Evolutionary conservation across 2,113 vertebrate genomes (phyloP).

Genomic region (Cygnus buccinator): DNA sequence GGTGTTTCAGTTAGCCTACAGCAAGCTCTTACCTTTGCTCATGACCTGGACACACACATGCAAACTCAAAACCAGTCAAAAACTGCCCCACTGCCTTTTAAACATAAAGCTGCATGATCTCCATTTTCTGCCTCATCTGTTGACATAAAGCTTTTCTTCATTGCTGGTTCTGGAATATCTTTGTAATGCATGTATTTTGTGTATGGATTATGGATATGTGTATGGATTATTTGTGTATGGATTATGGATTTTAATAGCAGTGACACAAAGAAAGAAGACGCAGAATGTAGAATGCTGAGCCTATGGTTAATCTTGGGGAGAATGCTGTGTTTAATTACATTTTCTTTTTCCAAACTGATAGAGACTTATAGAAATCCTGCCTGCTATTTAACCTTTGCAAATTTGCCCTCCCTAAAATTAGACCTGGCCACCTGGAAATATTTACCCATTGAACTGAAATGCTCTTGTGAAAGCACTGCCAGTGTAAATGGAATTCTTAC

Average conservation of each 20-base stretch:
- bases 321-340: constrained; percentile 55
- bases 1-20: constrained; percentile 6
- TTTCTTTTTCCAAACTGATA: constrained; percentile 58
- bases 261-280: neutral
- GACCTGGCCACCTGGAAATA: constrained; percentile 68
- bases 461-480: constrained; percentile 15
- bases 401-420: constrained; percentile 73
- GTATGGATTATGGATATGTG: too few species aligned
- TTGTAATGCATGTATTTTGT: neutral
- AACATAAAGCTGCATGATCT: neutral
- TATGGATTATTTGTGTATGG: neutral
- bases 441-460: constrained; percentile 67
- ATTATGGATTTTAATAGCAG: neutral
- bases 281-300: neutral
- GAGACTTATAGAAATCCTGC: constrained; percentile 46
- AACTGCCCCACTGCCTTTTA: neutral
- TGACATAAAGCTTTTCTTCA: neutral
- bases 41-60: neutral
- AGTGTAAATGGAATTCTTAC: constrained; percentile 29
- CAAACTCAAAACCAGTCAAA: neutral
- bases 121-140: neutral
- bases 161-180: neutral
- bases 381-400: constrained; percentile 70
- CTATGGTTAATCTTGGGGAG: constrained; percentile 35
- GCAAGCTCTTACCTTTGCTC: neutral